Evolutionary conservation across 2,888 invertebrate genomes (phyloP).

Genomic region (Cheiracanthium punctorium): DNA sequence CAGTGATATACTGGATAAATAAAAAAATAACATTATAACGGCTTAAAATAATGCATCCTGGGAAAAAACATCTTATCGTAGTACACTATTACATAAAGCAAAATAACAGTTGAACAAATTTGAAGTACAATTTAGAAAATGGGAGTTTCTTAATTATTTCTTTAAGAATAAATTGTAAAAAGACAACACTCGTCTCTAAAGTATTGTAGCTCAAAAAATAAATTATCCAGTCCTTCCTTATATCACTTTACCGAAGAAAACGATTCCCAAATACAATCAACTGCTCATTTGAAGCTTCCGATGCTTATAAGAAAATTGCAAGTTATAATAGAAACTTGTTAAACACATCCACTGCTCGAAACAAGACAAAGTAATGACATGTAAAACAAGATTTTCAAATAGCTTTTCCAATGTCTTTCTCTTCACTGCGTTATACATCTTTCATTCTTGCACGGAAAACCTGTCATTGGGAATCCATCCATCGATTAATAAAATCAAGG

Average conservation of each 20-base stretch:
- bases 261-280: not conserved
- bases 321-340: not conserved
- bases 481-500: constrained; percentile 62
- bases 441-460: constrained; percentile 56
- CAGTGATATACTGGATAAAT: no score
- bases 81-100: no score
- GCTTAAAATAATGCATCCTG: no score
- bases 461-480: constrained; percentile 61
- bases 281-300: not conserved
- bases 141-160: not conserved
- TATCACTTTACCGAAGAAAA: not conserved
- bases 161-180: no score
- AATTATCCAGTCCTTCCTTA: not conserved
- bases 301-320: not conserved
- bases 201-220: not conserved
- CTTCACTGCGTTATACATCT: constrained; percentile 18
- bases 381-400: not conserved
- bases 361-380: not conserved
- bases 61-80: no score
- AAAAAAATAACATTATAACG: no score
- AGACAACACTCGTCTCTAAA: no score
- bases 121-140: no score
- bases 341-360: not conserved
- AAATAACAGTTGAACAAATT: no score
- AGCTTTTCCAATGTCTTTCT: constrained; percentile 8